Conservation (phyloP, 2,888 invertebrate species). For the Blastobasis lacticolella region DNA sequence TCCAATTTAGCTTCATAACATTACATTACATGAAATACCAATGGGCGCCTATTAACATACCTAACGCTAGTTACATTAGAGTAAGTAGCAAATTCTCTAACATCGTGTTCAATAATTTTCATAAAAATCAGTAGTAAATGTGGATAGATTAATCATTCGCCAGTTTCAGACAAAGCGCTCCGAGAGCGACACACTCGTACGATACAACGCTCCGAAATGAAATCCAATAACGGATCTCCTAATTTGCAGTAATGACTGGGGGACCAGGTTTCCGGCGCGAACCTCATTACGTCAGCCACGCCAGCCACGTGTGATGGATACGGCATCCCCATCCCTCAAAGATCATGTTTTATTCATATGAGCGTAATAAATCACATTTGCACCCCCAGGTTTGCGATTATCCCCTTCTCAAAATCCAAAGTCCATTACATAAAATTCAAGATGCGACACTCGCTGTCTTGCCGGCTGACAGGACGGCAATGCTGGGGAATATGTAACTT, state of each 20-base stretch:
- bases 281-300: slow-evolving; percentile 24
- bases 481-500: slow-evolving; percentile 5
- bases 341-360: slow-evolving; percentile 50
- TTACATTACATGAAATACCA: too few species aligned
- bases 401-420: slow-evolving; percentile 35
- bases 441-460: slow-evolving; percentile 14
- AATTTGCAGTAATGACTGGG: slow-evolving; percentile 8
- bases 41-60: too few species aligned
- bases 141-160: too few species aligned
- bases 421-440: slow-evolving; percentile 36
- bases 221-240: slow-evolving; percentile 2
- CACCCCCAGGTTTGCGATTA: slow-evolving; percentile 37
- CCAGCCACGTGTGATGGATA: slow-evolving; percentile 24
- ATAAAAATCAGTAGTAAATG: too few species aligned
- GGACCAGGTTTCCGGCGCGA: slow-evolving; percentile 14
- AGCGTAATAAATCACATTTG: slow-evolving; percentile 47
- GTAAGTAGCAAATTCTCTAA: too few species aligned
- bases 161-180: too few species aligned
- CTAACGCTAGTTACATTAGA: too few species aligned
- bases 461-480: background rate
- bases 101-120: too few species aligned
- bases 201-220: background rate
- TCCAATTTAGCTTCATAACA: too few species aligned
- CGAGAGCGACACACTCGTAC: too few species aligned
- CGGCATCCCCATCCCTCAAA: slow-evolving; percentile 28